phyloP scores from a whole-genome alignment of 2,797 vertebrate genomes.

The Melanitta fusca region DNA sequence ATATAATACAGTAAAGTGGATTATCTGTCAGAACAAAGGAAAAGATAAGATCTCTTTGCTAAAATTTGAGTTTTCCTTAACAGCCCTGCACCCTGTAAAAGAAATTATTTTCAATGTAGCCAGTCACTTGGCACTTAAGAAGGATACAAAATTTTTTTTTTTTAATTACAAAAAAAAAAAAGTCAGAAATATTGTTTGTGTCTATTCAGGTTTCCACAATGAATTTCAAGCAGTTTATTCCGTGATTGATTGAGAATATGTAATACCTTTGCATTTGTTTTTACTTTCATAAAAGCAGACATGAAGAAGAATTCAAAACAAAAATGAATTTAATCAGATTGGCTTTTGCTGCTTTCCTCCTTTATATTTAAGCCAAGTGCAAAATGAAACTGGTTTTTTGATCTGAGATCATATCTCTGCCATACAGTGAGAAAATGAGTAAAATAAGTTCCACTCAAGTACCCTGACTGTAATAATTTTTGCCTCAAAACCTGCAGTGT shows the following conservation, averaged over 20 bases:
- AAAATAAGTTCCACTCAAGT: not conserved
- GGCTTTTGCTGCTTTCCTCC: not conserved
- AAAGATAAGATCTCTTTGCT: not conserved
- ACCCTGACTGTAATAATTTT: not conserved
- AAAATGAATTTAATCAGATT: not conserved
- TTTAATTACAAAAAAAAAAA: fast-evolving
- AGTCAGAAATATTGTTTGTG: fast-evolving
- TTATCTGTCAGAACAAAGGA: not conserved
- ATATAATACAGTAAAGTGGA: not conserved
- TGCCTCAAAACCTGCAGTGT: not conserved
- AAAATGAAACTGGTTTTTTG: not conserved
- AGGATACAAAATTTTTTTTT: not conserved
- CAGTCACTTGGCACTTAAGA: not conserved
- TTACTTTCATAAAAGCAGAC: not conserved
- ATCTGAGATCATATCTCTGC: not conserved
- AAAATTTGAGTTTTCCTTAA: not conserved
- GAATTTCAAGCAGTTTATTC: not conserved
- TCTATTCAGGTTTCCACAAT: not conserved
- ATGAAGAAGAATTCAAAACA: conserved; percentile 27
- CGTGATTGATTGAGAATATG: not conserved
- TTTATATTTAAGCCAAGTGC: not conserved
- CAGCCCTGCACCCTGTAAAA: not conserved
- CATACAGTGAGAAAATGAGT: not conserved
- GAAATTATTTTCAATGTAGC: not conserved
- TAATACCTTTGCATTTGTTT: not conserved